Conservation (phyloP, 1,140 invertebrate species). For the Pteromalus puparum region DNA sequence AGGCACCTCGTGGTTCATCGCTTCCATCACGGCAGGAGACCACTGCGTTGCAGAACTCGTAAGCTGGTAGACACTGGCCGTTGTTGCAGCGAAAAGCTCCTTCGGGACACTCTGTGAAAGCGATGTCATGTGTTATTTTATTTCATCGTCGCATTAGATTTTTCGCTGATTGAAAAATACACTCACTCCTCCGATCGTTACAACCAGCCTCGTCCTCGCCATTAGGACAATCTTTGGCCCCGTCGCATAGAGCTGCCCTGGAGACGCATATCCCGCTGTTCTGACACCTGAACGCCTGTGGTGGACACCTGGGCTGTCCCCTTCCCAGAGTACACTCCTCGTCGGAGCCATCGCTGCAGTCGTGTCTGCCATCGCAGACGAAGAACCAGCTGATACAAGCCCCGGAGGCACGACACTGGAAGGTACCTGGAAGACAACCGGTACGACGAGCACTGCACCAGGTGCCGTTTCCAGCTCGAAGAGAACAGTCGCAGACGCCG, state of each 20-base stretch:
- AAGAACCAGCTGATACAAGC: constrained; percentile 94
- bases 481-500: constrained; percentile 87
- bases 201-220: constrained; percentile 89
- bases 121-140: too few relatives aligned
- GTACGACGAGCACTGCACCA: constrained; percentile 83
- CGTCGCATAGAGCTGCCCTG: constrained; percentile 85
- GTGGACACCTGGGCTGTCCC: constrained; percentile 66
- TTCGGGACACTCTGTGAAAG: constrained; percentile 79
- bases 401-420: constrained; percentile 88
- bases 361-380: constrained; percentile 93
- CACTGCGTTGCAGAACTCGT: constrained; percentile 93
- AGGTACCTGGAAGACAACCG: constrained; percentile 89
- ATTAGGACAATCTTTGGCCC: constrained; percentile 84
- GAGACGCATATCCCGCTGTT: constrained; percentile 84
- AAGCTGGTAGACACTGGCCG: constrained; percentile 90
- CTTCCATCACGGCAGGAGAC: constrained; percentile 89
- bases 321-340: constrained; percentile 80
- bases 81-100: constrained; percentile 88
- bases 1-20: constrained; percentile 87
- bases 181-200: constrained; percentile 76
- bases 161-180: too few relatives aligned
- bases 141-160: too few relatives aligned
- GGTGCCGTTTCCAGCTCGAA: constrained; percentile 72
- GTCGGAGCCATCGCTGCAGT: constrained; percentile 90
- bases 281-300: constrained; percentile 81